Evolutionary conservation across 1,140 invertebrate species (phyloP).

Genomic region (Lordiphosa clarofinis): DNA sequence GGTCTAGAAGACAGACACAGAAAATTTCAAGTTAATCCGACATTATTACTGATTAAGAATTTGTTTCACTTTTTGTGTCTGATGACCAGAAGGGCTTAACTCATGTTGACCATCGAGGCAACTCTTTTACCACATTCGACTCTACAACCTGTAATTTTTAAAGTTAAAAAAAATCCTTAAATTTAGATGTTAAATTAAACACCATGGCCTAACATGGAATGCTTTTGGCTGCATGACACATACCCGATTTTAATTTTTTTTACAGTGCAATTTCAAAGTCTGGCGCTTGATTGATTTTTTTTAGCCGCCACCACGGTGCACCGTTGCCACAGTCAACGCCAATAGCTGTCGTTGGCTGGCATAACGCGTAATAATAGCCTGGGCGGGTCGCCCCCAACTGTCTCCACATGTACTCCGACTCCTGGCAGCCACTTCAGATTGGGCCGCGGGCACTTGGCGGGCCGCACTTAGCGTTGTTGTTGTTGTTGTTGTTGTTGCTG

Average conservation of each 20-base stretch:
- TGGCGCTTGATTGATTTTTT: slow-evolving; percentile 63
- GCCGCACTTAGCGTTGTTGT: slow-evolving; percentile 42
- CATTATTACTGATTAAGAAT: no score
- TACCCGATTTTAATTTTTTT: slow-evolving; percentile 8
- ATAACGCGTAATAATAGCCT: slow-evolving; percentile 47
- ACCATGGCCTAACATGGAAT: no score
- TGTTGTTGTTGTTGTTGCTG: no score
- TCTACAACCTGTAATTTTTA: no score
- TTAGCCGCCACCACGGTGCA: neutral
- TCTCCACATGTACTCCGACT: slow-evolving; percentile 1
- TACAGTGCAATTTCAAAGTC: slow-evolving; percentile 36
- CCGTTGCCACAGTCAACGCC: slow-evolving; percentile 15
- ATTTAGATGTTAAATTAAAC: neutral
- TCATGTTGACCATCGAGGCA: no score
- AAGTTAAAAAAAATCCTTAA: no score
- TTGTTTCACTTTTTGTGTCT: no score
- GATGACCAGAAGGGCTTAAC: no score
- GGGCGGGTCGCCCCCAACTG: neutral
- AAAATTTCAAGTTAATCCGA: no score
- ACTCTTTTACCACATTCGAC: no score
- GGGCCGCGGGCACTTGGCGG: slow-evolving; percentile 57
- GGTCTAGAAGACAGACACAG: no score
- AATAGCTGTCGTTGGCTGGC: slow-evolving; percentile 36
- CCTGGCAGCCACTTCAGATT: slow-evolving; percentile 29
- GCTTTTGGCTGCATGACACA: no score